Conservation (phyloP, 2,797 vertebrate genomes). For the Phrynocephalus vlangalii region DNA sequence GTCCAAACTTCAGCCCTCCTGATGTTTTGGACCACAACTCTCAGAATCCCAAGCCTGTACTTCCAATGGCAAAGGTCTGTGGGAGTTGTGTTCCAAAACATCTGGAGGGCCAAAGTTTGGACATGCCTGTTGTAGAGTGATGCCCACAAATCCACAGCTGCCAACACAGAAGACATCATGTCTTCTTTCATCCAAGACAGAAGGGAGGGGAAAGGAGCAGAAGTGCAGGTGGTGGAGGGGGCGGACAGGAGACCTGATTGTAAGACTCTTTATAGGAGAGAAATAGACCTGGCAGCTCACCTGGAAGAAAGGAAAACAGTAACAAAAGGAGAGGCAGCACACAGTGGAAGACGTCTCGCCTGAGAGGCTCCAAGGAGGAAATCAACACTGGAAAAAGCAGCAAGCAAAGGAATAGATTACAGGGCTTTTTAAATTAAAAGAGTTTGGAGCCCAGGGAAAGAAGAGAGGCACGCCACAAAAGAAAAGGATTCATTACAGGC, state of each 20-base stretch:
- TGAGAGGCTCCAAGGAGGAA: slow-evolving; percentile 31
- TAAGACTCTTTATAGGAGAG: slow-evolving; percentile 9
- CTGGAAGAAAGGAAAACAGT: not conserved
- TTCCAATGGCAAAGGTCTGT: too few relatives aligned
- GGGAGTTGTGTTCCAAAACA: too few relatives aligned
- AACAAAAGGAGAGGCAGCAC: not conserved
- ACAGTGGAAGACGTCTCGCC: not conserved
- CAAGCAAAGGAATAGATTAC: slow-evolving; percentile 57
- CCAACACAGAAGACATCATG: not conserved
- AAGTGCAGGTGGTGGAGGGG: too few relatives aligned
- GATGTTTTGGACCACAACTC: too few relatives aligned
- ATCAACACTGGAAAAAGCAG: slow-evolving; percentile 43
- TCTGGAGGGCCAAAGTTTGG: too few relatives aligned
- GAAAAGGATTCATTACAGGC: slow-evolving; percentile 46
- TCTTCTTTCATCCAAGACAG: not conserved
- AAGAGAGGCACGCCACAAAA: slow-evolving; percentile 44
- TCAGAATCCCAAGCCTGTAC: too few relatives aligned
- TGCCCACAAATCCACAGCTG: too few relatives aligned
- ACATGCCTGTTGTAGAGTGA: too few relatives aligned
- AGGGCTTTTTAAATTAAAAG: slow-evolving; percentile 60
- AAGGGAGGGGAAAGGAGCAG: not conserved
- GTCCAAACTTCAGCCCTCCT: too few relatives aligned
- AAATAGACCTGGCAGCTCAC: slow-evolving; percentile 3
- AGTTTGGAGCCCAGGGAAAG: slow-evolving; percentile 49
- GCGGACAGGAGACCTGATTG: rapidly evolving